Base-by-base conservation (phyloP, 2,797 vertebrate species). In the Scolopax bukidnonensis region DNA sequence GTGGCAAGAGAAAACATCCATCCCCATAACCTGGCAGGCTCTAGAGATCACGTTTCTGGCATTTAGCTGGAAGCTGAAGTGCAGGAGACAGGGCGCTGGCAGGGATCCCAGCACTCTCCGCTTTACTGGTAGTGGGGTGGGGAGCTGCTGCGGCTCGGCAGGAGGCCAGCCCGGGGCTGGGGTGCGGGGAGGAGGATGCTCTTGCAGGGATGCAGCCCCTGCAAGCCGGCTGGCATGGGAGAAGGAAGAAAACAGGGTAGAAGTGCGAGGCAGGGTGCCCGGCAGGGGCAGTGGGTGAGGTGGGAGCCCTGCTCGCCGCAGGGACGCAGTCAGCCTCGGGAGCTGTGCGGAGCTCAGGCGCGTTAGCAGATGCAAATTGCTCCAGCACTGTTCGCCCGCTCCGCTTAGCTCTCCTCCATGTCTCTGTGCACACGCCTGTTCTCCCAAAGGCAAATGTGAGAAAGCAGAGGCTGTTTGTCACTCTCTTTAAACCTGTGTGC, bases 51-150 rank as follows among this genome's bases (percentile, higher is more conserved):
- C 53, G 80, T 93, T 94, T 67, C 94, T 91, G 89, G 87, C 82
- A 87, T 93, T 95, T 92, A 71, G 75, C 79, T 94, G 76, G 84
- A 17, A 92, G 89, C 67, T 80, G 96, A 71, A 67, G 48, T 70
- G 67, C 90, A 74, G 93, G 79, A 95, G 91, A 87, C 24, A 6
- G 51, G 64, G 60, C 17, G 67, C 90, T 96, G 95, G 96, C 93
- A 95, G 79, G 17, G 71, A 91, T 95, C 96, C 95, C 96, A 94
- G 91, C 71, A 4, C 93, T 96, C 89, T 73, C 78, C 2, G 74
- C 87, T 96, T 96, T 95, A 30, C 96, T 89, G 95, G 93, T 75
- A 87, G 78, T 3, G 0, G 77, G 75, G 73, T 77, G 65, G 74
- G 85, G 89, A 96, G 91, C 91, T 86, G 91, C 80, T 8, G 33